Evolutionary conservation across 2,888 invertebrate genomes (phyloP).

Genomic region (Flabesymbios commensalis): DNA sequence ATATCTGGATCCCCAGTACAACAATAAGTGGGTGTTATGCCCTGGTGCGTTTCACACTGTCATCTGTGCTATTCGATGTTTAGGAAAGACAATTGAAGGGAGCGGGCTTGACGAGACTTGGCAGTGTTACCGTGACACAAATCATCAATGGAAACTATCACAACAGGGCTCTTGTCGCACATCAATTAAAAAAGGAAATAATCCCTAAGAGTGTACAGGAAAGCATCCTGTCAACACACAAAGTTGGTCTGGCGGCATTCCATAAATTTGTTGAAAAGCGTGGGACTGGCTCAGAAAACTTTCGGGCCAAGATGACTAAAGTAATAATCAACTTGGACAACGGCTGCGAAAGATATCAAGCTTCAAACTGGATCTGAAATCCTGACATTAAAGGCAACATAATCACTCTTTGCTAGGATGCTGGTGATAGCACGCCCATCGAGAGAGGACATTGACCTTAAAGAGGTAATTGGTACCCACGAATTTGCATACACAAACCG

Average conservation of each 20-base stretch:
- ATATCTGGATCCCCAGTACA: constrained; percentile 6
- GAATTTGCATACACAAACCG: neutral
- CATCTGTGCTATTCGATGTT: constrained; percentile 9
- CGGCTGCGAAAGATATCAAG: neutral
- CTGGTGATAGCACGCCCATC: neutral
- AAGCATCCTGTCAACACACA: neutral
- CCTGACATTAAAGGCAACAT: neutral
- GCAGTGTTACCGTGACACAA: constrained; percentile 5
- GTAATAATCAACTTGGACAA: no score
- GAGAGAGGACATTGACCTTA: neutral
- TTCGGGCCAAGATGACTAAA: neutral
- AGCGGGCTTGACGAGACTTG: constrained; percentile 8
- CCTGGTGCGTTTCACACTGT: constrained; percentile 12
- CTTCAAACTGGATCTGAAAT: neutral
- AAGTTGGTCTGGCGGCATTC: neutral
- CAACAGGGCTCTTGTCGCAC: no score
- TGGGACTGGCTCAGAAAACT: neutral
- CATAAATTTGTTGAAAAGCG: neutral
- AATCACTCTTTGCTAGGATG: neutral
- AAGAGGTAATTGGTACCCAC: no score
- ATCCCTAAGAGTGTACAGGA: neutral
- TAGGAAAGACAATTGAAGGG: constrained; percentile 7
- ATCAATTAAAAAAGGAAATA: neutral
- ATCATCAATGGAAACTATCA: constrained; percentile 11
- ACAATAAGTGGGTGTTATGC: constrained; percentile 12